phyloP scores from a whole-genome alignment of 2,113 vertebrate genomes.

The Phycodurus eques region DNA sequence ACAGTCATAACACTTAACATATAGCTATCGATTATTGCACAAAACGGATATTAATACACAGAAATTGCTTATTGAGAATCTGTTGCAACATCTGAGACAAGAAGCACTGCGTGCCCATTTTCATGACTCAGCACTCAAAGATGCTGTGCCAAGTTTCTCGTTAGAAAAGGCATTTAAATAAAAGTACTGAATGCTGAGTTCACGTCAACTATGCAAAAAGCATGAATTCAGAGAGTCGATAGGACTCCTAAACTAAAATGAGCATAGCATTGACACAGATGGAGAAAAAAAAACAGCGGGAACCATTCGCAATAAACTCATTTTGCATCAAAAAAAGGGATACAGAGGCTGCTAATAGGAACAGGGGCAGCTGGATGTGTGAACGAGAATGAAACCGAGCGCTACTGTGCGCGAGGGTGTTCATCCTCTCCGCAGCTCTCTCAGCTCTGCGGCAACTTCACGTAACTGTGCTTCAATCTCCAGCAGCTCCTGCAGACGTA shows the following conservation, averaged over 20 bases:
- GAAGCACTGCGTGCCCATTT: conserved; percentile 14
- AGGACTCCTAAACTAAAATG: not conserved
- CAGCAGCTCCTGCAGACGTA: conserved; percentile 64
- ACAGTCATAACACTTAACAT: conserved; percentile 48
- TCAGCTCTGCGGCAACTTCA: conserved; percentile 72
- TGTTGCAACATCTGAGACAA: conserved; percentile 2
- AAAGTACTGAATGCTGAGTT: conserved; percentile 45
- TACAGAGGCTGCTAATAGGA: conserved; percentile 27
- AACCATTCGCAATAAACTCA: conserved; percentile 28
- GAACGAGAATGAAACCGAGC: conserved; percentile 30
- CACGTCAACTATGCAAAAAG: no score
- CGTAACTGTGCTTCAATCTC: conserved; percentile 76
- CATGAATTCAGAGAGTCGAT: not conserved
- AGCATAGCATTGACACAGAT: conserved; percentile 1
- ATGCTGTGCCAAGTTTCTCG: not conserved
- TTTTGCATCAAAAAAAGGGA: conserved; percentile 22
- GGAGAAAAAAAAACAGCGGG: conserved; percentile 9
- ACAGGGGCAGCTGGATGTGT: conserved; percentile 21
- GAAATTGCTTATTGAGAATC: conserved; percentile 27
- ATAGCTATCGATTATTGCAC: conserved; percentile 60
- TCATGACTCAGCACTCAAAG: conserved; percentile 19
- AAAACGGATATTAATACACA: conserved; percentile 51
- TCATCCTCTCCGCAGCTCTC: conserved; percentile 73
- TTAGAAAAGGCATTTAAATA: conserved; percentile 23
- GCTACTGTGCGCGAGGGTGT: conserved; percentile 20